phyloP scores from a whole-genome alignment of 2,888 invertebrate genomes.

The Dryobotodes eremita region DNA sequence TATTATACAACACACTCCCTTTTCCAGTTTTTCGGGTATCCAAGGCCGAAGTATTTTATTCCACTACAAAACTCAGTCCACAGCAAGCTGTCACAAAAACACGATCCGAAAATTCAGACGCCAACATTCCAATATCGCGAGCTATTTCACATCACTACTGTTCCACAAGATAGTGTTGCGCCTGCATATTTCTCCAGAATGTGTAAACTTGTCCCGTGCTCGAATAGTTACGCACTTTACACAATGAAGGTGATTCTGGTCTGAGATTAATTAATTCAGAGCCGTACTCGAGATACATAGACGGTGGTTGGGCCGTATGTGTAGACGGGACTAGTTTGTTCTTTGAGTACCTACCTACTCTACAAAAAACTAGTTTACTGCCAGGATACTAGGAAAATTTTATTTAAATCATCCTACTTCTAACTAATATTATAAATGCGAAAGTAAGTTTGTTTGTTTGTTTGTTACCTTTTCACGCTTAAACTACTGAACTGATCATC shows the following conservation, averaged over 20 bases:
- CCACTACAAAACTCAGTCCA: no score
- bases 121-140: background rate
- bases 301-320: slow-evolving; percentile 44
- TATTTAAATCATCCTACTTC: background rate
- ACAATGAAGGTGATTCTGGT: slow-evolving; percentile 70
- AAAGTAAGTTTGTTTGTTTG: no score
- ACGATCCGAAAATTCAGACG: background rate
- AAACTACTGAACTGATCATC: no score
- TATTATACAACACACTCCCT: background rate
- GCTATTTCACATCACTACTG: slow-evolving; percentile 51
- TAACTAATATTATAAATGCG: no score
- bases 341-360: background rate
- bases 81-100: slow-evolving; percentile 23
- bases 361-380: background rate
- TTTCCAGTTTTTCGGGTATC: background rate
- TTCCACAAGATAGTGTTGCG: slow-evolving; percentile 52
- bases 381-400: background rate
- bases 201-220: slow-evolving; percentile 67
- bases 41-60: background rate
- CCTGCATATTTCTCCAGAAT: slow-evolving; percentile 64
- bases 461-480: no score
- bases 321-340: slow-evolving; percentile 27
- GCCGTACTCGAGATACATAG: slow-evolving; percentile 61
- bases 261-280: slow-evolving; percentile 71
- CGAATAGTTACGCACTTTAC: slow-evolving; percentile 69